Percentiles rank a stretch among this genome's conserved stretches.
phyloP scores from a whole-genome alignment of 2,113 vertebrate genomes.

The Cettia cetti region DNA sequence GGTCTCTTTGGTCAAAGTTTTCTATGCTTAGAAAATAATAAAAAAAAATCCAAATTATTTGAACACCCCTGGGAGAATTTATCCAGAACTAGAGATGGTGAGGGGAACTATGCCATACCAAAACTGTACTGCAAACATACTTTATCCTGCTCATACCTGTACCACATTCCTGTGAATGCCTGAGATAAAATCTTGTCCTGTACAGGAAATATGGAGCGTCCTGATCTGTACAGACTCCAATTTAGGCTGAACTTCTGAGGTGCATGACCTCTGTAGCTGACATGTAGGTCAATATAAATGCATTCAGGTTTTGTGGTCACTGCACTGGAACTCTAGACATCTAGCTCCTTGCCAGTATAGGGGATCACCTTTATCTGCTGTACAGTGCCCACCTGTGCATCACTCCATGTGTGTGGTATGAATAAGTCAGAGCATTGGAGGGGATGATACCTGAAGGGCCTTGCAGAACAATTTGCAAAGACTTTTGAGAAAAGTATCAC shows the following conservation, averaged over 20 bases:
- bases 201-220: background rate
- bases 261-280: background rate
- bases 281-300: background rate
- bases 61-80: background rate
- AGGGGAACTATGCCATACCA: background rate
- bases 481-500: background rate
- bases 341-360: background rate
- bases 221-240: background rate
- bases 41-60: background rate
- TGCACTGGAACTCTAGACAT: background rate
- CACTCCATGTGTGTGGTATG: background rate
- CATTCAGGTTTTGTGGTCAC: background rate
- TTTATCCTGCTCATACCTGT: background rate
- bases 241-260: background rate
- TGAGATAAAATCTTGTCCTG: background rate
- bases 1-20: background rate
- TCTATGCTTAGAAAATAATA: background rate
- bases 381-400: background rate
- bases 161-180: background rate
- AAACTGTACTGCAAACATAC: background rate
- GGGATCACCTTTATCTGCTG: background rate
- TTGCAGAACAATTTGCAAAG: background rate
- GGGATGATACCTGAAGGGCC: background rate
- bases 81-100: background rate
- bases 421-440: background rate